These are phyloP conservation scores for Gastrophysa polygoni DNA, from an alignment of 2,888 invertebrate species.

Conservation along the genomic window DNA sequence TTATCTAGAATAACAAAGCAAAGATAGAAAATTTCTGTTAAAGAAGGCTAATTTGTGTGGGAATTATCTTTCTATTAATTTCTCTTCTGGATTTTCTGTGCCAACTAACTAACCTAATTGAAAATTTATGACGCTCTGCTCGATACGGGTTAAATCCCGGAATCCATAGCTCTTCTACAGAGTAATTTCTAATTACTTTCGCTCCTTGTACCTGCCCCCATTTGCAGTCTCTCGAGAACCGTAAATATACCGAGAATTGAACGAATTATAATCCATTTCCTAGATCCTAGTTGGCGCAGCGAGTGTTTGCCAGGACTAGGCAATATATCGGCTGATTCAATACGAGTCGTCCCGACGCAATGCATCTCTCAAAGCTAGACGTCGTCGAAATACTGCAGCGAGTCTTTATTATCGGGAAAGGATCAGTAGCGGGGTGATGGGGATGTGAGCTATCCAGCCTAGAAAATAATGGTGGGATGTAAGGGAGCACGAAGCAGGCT, in stretches of 20 bases:
- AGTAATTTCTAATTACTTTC: background rate
- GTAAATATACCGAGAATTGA: conserved; percentile 25
- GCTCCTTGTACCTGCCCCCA: conserved; percentile 1
- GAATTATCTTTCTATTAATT: no score
- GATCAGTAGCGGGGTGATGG: no score
- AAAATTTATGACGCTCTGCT: background rate
- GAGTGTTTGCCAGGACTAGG: conserved; percentile 8
- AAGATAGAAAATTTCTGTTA: no score
- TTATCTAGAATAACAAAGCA: no score
- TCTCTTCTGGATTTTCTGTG: no score
- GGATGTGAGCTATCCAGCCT: no score
- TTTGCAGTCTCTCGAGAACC: conserved; percentile 8
- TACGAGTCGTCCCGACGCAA: conserved; percentile 16
- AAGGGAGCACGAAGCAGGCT: no score
- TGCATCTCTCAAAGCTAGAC: background rate
- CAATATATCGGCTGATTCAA: conserved; percentile 18
- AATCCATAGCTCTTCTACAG: background rate
- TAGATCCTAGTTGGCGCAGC: conserved; percentile 17
- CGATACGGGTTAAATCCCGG: background rate
- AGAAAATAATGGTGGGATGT: no score
- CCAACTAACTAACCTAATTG: no score
- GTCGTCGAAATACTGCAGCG: background rate
- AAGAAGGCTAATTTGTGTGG: no score
- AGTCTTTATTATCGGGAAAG: background rate
- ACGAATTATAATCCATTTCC: conserved; percentile 29